phyloP scores from a whole-genome alignment of 2,888 invertebrate genomes.

The Didymodactylos carnosus region DNA sequence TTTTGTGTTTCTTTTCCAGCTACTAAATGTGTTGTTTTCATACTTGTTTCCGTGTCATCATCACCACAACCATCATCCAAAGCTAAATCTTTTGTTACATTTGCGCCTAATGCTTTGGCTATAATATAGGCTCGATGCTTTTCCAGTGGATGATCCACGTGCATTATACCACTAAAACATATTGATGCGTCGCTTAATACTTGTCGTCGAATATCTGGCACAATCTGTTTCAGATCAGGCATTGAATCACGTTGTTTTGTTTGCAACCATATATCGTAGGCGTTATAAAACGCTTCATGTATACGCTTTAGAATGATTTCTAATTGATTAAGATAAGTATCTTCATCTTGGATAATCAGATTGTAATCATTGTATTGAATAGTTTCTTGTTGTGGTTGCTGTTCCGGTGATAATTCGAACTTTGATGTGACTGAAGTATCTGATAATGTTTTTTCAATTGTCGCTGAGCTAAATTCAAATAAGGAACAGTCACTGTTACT shows the following conservation, averaged over 20 bases:
- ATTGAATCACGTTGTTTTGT: background rate
- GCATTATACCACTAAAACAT: constrained; percentile 2
- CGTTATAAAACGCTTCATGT: constrained; percentile 4
- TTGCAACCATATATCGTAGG: background rate
- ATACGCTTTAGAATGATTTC: constrained; percentile 3
- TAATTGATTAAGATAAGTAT: constrained; percentile 2
- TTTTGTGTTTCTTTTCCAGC: constrained; percentile 7
- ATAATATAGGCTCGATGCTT: constrained; percentile 7
- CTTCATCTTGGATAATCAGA: background rate
- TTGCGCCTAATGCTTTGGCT: constrained; percentile 2
- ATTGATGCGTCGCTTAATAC: background rate
- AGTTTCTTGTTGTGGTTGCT: too few relatives aligned
- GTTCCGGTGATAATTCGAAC: too few relatives aligned
- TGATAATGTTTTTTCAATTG: too few relatives aligned
- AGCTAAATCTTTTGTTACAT: constrained; percentile 1
- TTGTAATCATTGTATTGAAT: too few relatives aligned
- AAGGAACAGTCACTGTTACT: too few relatives aligned
- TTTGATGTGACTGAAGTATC: too few relatives aligned
- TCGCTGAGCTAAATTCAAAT: too few relatives aligned
- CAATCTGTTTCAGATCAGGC: constrained; percentile 6
- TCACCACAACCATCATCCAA: background rate
- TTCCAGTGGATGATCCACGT: background rate
- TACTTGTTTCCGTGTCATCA: background rate
- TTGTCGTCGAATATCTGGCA: constrained; percentile 1
- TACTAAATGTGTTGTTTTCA: constrained; percentile 6